Percentiles rank a stretch among this genome's conserved stretches.
phyloP scores from a whole-genome alignment of 2,888 invertebrate genomes.

The Pediacus dermestoides region DNA sequence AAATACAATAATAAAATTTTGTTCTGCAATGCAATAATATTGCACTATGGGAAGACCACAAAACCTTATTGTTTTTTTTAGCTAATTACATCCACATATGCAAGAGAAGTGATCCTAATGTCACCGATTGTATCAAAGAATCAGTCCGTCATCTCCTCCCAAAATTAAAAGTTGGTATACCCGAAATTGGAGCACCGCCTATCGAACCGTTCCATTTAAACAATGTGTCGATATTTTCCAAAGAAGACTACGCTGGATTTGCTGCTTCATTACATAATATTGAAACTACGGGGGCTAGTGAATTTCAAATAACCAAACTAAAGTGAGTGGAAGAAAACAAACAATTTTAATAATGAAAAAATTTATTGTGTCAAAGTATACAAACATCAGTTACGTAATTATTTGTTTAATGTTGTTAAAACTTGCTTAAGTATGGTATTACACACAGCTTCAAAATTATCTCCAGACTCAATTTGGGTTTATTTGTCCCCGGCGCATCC shows the following conservation, averaged over 20 bases:
- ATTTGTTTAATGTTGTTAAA: too few species aligned
- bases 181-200: constrained; percentile 64
- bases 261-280: constrained; percentile 53
- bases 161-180: constrained; percentile 61
- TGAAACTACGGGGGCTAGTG: constrained; percentile 53
- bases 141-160: constrained; percentile 59
- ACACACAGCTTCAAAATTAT: too few species aligned
- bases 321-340: constrained; percentile 47
- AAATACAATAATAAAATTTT: too few species aligned
- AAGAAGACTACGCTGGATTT: constrained; percentile 51
- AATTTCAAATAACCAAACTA: constrained; percentile 54
- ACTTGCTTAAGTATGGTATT: too few species aligned
- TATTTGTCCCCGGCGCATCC: too few species aligned
- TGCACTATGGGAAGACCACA: neutral
- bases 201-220: constrained; percentile 62
- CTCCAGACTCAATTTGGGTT: too few species aligned
- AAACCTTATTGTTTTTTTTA: too few species aligned
- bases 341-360: too few species aligned
- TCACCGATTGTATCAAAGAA: constrained; percentile 60
- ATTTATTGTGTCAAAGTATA: too few species aligned
- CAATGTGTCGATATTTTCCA: constrained; percentile 59
- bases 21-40: too few species aligned
- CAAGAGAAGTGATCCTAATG: constrained; percentile 59
- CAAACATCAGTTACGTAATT: too few species aligned
- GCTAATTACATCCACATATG: constrained; percentile 65